These are phyloP conservation scores for Parelbella ahira DNA, from an alignment of 2,888 invertebrate species.

Conservation along the genomic window DNA sequence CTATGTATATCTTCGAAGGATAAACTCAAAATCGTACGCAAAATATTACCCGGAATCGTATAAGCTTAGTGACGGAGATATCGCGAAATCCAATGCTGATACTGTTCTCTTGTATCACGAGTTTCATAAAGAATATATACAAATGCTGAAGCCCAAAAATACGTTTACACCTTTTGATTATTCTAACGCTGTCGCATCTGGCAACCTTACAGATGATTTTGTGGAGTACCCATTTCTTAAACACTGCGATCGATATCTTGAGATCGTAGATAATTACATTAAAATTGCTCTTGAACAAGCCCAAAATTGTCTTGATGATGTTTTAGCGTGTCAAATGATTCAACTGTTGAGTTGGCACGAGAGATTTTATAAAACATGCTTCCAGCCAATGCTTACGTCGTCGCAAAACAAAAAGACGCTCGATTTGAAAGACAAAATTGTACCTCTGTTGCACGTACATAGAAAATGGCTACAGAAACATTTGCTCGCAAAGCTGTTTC, in stretches of 20 bases:
- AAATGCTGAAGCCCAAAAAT: conserved; percentile 33
- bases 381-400: conserved; percentile 48
- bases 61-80: conserved; percentile 31
- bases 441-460: conserved; percentile 84
- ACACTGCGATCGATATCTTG: conserved; percentile 72
- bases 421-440: conserved; percentile 71
- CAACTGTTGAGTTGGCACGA: conserved; percentile 77
- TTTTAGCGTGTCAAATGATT: conserved; percentile 59
- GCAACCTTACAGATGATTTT: conserved; percentile 68
- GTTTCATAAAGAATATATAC: conserved; percentile 39
- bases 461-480: conserved; percentile 88
- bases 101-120: conserved; percentile 70
- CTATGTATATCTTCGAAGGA: conserved; percentile 33
- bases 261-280: conserved; percentile 67
- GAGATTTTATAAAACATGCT: conserved; percentile 66
- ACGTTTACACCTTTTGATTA: conserved; percentile 70
- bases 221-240: conserved; percentile 77
- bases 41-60: conserved; percentile 54
- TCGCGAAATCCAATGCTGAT: conserved; percentile 53
- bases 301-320: conserved; percentile 47
- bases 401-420: conserved; percentile 49
- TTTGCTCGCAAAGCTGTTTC: conserved; percentile 60
- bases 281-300: conserved; percentile 47
- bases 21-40: conserved; percentile 35
- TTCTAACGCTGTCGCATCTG: conserved; percentile 65